These are phyloP conservation scores for Gambelia wislizenii DNA, from an alignment of 2,797 vertebrate species.

Conservation along the genomic window DNA sequence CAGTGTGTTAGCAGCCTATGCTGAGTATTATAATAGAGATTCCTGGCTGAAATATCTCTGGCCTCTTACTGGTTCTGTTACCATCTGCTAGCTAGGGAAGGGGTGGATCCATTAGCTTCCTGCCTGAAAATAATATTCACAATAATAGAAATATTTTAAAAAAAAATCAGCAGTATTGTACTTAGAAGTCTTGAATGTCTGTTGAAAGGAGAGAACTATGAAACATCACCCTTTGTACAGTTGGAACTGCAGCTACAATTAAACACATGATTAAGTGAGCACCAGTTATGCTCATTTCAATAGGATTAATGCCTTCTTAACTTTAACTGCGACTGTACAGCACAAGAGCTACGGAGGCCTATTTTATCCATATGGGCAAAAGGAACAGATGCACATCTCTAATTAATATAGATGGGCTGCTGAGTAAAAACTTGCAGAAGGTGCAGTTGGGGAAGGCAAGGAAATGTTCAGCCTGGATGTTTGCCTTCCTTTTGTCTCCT, in stretches of 20 bases:
- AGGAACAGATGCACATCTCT: slow-evolving; percentile 4
- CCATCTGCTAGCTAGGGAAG: neutral
- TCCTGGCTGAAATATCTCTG: neutral
- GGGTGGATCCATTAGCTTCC: neutral
- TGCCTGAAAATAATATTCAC: neutral
- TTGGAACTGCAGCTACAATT: neutral
- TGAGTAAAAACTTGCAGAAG: neutral
- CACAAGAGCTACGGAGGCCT: neutral
- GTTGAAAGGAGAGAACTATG: neutral
- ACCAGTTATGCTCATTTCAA: neutral
- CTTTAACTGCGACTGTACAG: neutral
- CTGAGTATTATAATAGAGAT: neutral
- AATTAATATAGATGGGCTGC: slow-evolving; percentile 21
- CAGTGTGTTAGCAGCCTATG: too few relatives aligned
- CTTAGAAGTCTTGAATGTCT: neutral
- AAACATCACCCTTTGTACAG: neutral
- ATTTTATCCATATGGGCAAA: slow-evolving; percentile 14
- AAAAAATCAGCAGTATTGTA: neutral
- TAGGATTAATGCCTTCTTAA: neutral
- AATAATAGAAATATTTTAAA: neutral
- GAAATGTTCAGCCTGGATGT: neutral
- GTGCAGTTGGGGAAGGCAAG: neutral
- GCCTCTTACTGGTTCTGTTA: neutral
- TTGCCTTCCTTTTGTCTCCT: neutral
- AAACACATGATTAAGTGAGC: neutral